Conservation (phyloP, 2,113 vertebrate genomes). For the Engystomops pustulosus region DNA sequence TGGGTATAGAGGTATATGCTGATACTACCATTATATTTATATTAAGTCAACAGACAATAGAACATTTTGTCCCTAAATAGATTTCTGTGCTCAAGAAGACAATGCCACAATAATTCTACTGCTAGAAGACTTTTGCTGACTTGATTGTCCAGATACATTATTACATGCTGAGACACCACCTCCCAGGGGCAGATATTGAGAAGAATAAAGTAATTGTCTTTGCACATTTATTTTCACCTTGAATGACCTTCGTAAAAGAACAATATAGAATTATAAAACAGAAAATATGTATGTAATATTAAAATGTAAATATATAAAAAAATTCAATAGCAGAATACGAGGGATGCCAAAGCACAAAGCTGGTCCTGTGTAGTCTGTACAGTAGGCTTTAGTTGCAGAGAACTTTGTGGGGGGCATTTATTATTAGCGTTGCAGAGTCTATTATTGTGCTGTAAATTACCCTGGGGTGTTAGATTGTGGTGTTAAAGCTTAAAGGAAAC, state of each 20-base stretch:
- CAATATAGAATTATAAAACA: not conserved
- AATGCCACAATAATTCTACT: not conserved
- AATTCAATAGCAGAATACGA: not conserved
- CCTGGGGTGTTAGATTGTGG: too few species aligned
- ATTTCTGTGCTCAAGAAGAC: not conserved
- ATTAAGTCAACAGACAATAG: not conserved
- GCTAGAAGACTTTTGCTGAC: constrained; percentile 12
- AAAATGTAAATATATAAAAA: not conserved
- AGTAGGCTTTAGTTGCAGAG: too few species aligned
- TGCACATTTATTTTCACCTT: not conserved
- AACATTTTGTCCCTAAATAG: not conserved
- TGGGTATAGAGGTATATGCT: not conserved
- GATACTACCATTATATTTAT: not conserved
- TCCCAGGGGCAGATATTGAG: not conserved
- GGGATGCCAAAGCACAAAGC: not conserved
- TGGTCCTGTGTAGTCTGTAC: too few species aligned
- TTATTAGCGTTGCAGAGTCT: too few species aligned
- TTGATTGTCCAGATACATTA: not conserved
- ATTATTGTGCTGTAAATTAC: too few species aligned
- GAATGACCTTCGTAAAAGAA: not conserved
- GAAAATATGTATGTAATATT: constrained; percentile 1
- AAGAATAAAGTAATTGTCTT: not conserved
- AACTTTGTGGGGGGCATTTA: too few species aligned
- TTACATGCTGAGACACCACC: not conserved
- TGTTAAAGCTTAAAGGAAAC: too few species aligned